Evolutionary conservation across 2,797 vertebrate species (phyloP).

Genomic region (Enteromius paludinosus): DNA sequence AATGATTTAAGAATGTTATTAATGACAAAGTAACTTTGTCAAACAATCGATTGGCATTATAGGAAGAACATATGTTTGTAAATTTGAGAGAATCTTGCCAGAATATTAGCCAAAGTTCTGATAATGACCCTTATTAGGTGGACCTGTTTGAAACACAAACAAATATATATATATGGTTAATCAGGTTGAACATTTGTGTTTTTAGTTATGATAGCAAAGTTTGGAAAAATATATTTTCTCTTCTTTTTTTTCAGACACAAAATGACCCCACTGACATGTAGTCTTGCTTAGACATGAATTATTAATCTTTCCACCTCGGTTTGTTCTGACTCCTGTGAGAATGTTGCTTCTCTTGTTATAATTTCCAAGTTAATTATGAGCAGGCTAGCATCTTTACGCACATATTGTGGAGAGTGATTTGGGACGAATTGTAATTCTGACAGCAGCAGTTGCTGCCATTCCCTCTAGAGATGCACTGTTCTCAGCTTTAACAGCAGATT

Average conservation of each 20-base stretch:
- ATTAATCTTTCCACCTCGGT: conserved; percentile 40
- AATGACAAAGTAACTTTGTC: neutral
- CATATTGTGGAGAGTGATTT: conserved; percentile 4
- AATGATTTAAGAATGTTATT: neutral
- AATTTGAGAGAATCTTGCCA: neutral
- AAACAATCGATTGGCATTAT: neutral
- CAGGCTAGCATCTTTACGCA: conserved; percentile 22
- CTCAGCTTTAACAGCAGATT: conserved; percentile 54
- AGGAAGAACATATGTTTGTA: neutral
- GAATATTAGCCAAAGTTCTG: neutral
- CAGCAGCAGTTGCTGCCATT: conserved; percentile 36
- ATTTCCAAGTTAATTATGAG: conserved; percentile 50
- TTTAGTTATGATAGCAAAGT: neutral
- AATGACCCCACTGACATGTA: conserved; percentile 45
- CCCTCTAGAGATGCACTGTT: conserved; percentile 40
- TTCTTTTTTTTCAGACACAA: neutral
- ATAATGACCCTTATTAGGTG: neutral
- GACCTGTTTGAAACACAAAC: neutral
- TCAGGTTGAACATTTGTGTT: neutral
- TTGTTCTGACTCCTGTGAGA: conserved; percentile 43
- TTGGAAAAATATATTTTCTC: neutral
- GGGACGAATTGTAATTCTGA: conserved; percentile 48
- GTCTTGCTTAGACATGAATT: conserved; percentile 45
- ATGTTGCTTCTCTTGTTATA: conserved; percentile 30
- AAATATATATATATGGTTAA: neutral